phyloP scores from a whole-genome alignment of 1,140 invertebrate genomes.

The Cecropterus lyciades region DNA sequence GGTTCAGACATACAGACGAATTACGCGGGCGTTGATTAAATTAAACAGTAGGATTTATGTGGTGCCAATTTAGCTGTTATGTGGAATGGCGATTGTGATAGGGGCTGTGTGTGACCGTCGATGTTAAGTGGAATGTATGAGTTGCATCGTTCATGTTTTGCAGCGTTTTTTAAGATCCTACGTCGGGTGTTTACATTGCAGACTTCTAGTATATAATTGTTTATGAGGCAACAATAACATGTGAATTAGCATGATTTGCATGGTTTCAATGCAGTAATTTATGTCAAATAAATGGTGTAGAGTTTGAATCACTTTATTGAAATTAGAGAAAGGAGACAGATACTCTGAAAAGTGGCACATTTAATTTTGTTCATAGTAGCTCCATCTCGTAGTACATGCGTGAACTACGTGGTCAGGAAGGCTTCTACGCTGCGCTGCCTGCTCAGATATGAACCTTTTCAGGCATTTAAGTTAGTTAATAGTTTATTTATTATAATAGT shows the following conservation, averaged over 20 bases:
- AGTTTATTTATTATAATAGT: too few relatives aligned
- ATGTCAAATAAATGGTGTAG: too few relatives aligned
- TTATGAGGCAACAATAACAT: too few relatives aligned
- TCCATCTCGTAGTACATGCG: constrained; percentile 56
- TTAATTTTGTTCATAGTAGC: constrained; percentile 42
- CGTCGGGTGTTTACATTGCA: background rate
- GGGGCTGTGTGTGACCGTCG: constrained; percentile 55
- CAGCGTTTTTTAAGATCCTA: background rate
- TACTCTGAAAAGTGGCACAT: background rate
- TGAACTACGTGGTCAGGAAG: constrained; percentile 60
- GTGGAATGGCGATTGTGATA: constrained; percentile 67
- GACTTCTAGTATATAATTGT: background rate
- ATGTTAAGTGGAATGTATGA: constrained; percentile 62
- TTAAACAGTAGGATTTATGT: constrained; percentile 79
- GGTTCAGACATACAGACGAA: constrained; percentile 56
- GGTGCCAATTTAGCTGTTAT: constrained; percentile 76
- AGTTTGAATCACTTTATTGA: too few relatives aligned
- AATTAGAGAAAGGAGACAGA: too few relatives aligned
- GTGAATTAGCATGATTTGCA: too few relatives aligned
- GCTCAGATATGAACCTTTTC: constrained; percentile 49
- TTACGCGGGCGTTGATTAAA: constrained; percentile 75
- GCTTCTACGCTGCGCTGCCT: constrained; percentile 60
- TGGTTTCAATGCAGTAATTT: too few relatives aligned
- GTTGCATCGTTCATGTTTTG: constrained; percentile 25
- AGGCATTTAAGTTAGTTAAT: background rate